phyloP scores from a whole-genome alignment of 2,888 invertebrate species.

The Tethea ocularis region DNA sequence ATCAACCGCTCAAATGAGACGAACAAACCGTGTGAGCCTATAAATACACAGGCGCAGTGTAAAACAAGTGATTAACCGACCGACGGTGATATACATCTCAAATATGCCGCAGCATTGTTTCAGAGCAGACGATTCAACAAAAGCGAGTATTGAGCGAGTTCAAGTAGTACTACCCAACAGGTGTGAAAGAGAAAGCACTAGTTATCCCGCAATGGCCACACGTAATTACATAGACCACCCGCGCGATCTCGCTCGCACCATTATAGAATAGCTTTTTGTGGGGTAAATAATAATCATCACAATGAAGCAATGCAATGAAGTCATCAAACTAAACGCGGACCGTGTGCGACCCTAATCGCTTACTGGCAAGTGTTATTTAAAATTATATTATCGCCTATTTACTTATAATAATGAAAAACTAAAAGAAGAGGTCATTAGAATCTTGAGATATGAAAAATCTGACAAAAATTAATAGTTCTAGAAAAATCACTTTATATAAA shows the following conservation, averaged over 20 bases:
- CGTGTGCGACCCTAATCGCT: constrained; percentile 17
- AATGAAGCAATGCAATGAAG: too few species aligned
- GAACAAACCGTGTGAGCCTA: not conserved
- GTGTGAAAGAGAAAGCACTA: constrained; percentile 42
- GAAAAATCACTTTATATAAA: too few species aligned
- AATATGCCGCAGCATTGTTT: not conserved
- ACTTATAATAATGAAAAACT: not conserved
- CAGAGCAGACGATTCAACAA: constrained; percentile 2
- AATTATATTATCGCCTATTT: not conserved
- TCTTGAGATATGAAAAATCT: too few species aligned
- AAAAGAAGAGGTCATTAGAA: too few species aligned
- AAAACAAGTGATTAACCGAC: not conserved
- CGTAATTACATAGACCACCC: constrained; percentile 77
- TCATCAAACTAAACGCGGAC: constrained; percentile 58
- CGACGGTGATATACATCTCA: not conserved
- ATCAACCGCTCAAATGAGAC: not conserved
- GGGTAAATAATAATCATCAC: constrained; percentile 63
- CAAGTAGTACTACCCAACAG: constrained; percentile 21
- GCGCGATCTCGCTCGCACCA: constrained; percentile 56
- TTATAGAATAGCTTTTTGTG: constrained; percentile 64
- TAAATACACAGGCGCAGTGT: not conserved
- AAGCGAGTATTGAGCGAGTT: constrained; percentile 13
- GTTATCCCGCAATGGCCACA: constrained; percentile 45
- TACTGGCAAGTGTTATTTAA: not conserved
- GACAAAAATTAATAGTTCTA: too few species aligned